Percentiles rank a stretch among this genome's conserved stretches.
Evolutionary conservation across 2,113 vertebrate species (phyloP).

Genomic region (Ciconia stormi): DNA sequence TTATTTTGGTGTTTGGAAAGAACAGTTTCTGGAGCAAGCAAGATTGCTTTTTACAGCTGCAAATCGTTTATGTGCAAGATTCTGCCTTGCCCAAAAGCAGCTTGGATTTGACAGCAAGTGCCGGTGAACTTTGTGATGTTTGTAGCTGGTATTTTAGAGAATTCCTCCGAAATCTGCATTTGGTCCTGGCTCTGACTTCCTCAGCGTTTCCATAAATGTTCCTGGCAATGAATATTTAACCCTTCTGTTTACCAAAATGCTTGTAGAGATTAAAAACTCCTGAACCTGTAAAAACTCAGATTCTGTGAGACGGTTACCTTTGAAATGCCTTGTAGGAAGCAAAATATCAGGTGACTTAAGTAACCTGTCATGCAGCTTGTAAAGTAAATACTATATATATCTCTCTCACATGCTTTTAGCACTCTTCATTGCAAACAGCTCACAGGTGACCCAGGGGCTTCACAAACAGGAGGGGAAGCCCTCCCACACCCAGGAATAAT

Average conservation of each 20-base stretch:
- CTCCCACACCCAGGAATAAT: neutral
- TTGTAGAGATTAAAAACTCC: neutral
- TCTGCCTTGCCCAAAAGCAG: slow-evolving; percentile 21
- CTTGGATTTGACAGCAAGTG: slow-evolving; percentile 30
- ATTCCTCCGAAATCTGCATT: slow-evolving; percentile 31
- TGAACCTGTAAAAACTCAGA: neutral
- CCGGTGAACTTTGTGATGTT: neutral
- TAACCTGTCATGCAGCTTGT: neutral
- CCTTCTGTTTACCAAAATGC: neutral
- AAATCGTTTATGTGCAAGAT: slow-evolving; percentile 8
- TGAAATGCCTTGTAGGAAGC: neutral
- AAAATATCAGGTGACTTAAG: neutral
- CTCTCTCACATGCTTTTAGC: neutral
- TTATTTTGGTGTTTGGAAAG: neutral
- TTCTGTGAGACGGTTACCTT: neutral
- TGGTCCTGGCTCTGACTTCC: neutral
- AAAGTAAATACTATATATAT: neutral
- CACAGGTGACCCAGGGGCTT: neutral
- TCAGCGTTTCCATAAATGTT: neutral
- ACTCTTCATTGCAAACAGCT: neutral
- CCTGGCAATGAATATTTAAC: slow-evolving; percentile 25
- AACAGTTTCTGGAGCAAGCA: neutral
- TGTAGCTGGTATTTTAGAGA: slow-evolving; percentile 12
- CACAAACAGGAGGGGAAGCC: neutral
- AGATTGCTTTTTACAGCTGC: slow-evolving; percentile 20